Percentiles rank a stretch among this genome's conserved stretches.
Evolutionary conservation across 1,140 invertebrate species (phyloP).

Genomic region (Conopomorpha cramerella): DNA sequence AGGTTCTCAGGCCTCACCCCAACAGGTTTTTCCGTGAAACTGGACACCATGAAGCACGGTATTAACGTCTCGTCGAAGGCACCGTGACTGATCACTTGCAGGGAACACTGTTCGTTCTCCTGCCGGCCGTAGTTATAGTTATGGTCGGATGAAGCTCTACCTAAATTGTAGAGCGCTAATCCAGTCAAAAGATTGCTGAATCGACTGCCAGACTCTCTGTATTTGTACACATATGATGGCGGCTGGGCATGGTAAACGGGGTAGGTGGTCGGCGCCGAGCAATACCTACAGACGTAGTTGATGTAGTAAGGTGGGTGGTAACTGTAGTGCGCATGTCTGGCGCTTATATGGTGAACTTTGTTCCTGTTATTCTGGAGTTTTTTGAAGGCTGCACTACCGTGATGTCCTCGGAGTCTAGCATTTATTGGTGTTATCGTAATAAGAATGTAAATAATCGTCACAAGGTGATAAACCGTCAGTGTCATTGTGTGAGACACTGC

Average conservation of each 20-base stretch:
- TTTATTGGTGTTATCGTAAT: too few relatives aligned
- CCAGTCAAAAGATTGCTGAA: slow-evolving; percentile 30
- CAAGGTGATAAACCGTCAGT: too few relatives aligned
- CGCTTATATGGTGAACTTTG: slow-evolving; percentile 19
- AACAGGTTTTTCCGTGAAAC: slow-evolving; percentile 20
- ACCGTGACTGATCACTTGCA: slow-evolving; percentile 28
- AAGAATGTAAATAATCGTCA: too few relatives aligned
- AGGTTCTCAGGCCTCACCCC: slow-evolving; percentile 11
- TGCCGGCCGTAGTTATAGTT: slow-evolving; percentile 16
- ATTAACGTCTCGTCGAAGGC: slow-evolving; percentile 31
- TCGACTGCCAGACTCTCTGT: slow-evolving; percentile 28
- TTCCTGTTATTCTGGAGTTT: too few relatives aligned
- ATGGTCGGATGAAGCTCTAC: slow-evolving; percentile 21
- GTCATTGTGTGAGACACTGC: too few relatives aligned
- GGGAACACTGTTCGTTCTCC: slow-evolving; percentile 28
- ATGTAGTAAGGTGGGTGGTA: slow-evolving; percentile 38
- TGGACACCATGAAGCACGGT: slow-evolving; percentile 38
- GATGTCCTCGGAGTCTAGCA: too few relatives aligned
- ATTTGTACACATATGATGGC: slow-evolving; percentile 39
- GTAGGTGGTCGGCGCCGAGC: slow-evolving; percentile 21
- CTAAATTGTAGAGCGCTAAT: slow-evolving; percentile 39
- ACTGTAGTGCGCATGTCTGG: slow-evolving; percentile 30
- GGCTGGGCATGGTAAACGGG: slow-evolving; percentile 35
- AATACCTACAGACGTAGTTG: slow-evolving; percentile 30
- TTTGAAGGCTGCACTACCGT: too few relatives aligned